Conservation (phyloP, 1,140 invertebrate species). For the Aphis gossypii region DNA sequence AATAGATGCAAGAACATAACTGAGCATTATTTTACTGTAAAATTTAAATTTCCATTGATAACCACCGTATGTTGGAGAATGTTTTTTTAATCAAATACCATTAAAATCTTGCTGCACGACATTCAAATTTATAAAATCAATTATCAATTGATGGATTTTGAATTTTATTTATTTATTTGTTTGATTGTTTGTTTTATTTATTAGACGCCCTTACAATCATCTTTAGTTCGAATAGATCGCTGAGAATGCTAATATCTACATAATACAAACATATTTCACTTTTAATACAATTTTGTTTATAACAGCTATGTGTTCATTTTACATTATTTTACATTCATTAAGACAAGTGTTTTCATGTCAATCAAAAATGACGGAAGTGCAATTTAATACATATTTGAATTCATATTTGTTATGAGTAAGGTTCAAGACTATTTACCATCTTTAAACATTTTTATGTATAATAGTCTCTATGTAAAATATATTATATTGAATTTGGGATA, state of each 20-base stretch:
- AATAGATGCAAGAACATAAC: not conserved
- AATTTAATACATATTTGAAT: not conserved
- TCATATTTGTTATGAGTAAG: not conserved
- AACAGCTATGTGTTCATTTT: not conserved
- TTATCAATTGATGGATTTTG: not conserved
- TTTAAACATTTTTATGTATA: not conserved
- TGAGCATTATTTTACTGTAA: not conserved
- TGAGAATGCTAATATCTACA: not conserved
- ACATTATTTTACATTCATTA: not conserved
- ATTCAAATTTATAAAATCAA: not conserved
- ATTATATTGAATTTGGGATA: not conserved
- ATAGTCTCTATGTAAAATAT: not conserved
- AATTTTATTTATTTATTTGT: not conserved
- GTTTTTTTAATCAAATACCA: not conserved
- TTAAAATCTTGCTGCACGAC: not conserved
- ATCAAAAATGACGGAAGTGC: not conserved
- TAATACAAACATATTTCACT: not conserved
- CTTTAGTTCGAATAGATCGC: not conserved
- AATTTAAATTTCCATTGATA: not conserved
- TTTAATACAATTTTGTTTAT: not conserved
- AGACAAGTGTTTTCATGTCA: not conserved
- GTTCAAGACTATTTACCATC: not conserved
- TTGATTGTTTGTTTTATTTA: not conserved
- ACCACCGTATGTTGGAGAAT: not conserved
- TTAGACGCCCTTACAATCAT: not conserved